Percentiles rank a stretch among this genome's conserved stretches.
These are phyloP conservation scores for Sipha maydis DNA, from an alignment of 2,888 invertebrate species.

Conservation along the genomic window DNA sequence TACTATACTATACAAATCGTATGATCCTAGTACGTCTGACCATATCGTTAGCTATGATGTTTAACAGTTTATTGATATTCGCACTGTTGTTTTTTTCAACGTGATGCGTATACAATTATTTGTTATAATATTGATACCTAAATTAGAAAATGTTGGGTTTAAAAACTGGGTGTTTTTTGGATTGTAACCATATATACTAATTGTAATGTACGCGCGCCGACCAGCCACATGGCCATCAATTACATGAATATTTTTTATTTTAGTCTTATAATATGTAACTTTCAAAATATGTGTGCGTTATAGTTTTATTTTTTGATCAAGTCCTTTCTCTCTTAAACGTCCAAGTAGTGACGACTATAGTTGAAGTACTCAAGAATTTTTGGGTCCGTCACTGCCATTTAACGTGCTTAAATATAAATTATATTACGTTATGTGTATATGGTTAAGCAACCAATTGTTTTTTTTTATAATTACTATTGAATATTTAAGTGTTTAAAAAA, in stretches of 20 bases:
- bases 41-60: constrained; percentile 12
- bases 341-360: not conserved
- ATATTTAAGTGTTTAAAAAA: not conserved
- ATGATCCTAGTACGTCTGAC: not conserved
- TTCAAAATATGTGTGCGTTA: not conserved
- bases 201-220: not conserved
- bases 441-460: constrained; percentile 6
- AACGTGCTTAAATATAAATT: not conserved
- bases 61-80: constrained; percentile 35
- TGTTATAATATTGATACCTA: not conserved
- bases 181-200: not conserved
- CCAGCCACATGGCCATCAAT: constrained; percentile 35
- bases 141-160: not conserved
- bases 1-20: not conserved
- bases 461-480: not conserved
- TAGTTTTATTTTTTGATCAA: constrained; percentile 37
- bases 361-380: constrained; percentile 29
- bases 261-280: not conserved
- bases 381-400: not conserved
- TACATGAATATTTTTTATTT: constrained; percentile 3
- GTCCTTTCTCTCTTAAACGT: not conserved
- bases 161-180: not conserved
- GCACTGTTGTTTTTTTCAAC: constrained; percentile 34
- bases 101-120: not conserved
- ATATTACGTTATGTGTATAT: not conserved